Evolutionary conservation across 2,888 invertebrate genomes (phyloP), one percentile per base, ranked within the genome.

Genomic region (Thymelicus sylvestris): DNA sequence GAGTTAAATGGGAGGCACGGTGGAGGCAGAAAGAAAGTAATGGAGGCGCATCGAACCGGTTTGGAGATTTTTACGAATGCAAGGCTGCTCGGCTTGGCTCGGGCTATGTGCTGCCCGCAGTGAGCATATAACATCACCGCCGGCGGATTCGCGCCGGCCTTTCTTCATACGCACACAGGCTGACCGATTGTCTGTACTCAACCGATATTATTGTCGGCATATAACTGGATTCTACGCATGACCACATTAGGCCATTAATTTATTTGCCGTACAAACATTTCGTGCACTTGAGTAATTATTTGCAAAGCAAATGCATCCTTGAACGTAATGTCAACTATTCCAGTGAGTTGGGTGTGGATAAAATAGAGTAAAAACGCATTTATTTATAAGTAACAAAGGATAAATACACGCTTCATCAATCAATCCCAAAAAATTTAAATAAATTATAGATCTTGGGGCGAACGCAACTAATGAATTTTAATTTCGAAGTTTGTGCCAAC

Each of bases 31-130:
- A 93, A 92, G 93, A 93, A 93, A 93, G 93, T 92, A 92, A 92
- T 93, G 92, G 92, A 90, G 91, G 92, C 91, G 88, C 91, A 90
- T 91, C 90, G 88, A 92, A 93, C 93, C 93, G 93, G 93, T 93
- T 93, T 91, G 85, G 83, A 92, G 88, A 93, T 93, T 93, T 93
- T 93, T 93, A 93, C 93, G 93, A 93, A 93, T 92, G 93, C 93
- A 93, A 92, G 93, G 89, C 91, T 91, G 90, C 86, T 85, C 82
- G 86, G 87, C 82, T 81, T 83, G 86, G 80, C 81, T 78, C 83
- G 81, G 84, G 84, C 88, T 90, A 90, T 91, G 87, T 91, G 90
- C 88, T 82, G 86, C 86, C 88, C 78, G 87, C 84, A 83, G 87
- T 82, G 82, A 82, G 85, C 91, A 92, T 86, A 93, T 92, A 91